phyloP scores from a whole-genome alignment of 2,113 vertebrate species.

The Poeciliopsis occidentalis region DNA sequence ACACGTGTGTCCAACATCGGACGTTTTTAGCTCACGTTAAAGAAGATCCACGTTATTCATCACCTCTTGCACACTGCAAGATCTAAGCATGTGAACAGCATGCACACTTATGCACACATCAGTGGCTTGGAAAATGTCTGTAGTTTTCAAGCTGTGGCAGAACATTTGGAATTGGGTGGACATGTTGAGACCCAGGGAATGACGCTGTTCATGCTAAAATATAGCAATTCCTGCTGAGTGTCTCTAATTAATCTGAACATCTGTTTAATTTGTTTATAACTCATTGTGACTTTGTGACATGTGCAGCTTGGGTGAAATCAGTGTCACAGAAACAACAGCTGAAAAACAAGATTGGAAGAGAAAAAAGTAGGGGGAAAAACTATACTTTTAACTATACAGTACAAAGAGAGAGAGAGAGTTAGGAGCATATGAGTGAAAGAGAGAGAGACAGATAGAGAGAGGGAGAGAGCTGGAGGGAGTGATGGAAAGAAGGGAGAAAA shows the following conservation, averaged over 20 bases:
- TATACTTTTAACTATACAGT: conserved; percentile 26
- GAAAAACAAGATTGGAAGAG: conserved; percentile 17
- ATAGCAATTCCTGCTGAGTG: conserved; percentile 38
- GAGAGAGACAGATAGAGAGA: not conserved
- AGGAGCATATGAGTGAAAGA: conserved; percentile 13
- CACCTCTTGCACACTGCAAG: conserved; percentile 24
- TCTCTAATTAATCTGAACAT: no score
- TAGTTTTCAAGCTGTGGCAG: conserved; percentile 53
- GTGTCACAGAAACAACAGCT: conserved; percentile 54
- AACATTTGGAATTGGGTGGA: conserved; percentile 39
- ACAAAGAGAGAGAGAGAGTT: conserved; percentile 16
- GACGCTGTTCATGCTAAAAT: conserved; percentile 32
- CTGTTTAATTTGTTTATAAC: no score
- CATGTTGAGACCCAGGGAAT: conserved; percentile 22
- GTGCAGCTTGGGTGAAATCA: conserved; percentile 69
- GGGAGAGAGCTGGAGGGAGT: not conserved
- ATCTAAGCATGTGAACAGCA: conserved; percentile 41
- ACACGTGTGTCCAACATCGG: conserved; percentile 7
- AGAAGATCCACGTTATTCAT: conserved; percentile 30
- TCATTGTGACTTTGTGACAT: no score
- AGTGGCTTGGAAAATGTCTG: conserved; percentile 45
- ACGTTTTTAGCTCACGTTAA: conserved; percentile 13
- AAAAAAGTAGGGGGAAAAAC: conserved; percentile 12
- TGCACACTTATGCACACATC: conserved; percentile 31
- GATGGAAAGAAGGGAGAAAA: no score